Evolutionary conservation across 2,888 invertebrate species (phyloP), one percentile per base, ranked within the genome.

Genomic region (Polyploca ridens): DNA sequence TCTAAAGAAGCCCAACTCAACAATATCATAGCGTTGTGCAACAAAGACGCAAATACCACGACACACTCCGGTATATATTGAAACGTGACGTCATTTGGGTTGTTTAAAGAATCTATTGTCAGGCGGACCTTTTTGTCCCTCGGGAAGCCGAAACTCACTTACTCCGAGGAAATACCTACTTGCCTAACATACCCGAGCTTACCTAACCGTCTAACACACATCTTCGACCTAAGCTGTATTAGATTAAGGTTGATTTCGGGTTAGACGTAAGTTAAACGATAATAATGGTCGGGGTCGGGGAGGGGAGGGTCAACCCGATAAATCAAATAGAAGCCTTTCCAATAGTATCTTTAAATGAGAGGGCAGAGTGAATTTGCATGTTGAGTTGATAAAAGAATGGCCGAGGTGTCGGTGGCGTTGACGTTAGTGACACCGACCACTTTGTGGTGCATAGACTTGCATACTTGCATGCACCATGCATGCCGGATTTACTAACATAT

Each of bases 91-190:
- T 78, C 78, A 81, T 72, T 69, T 71, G 78, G 68, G 71, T 75
- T 78, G 74, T 77, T 78, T 77, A 75, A 78, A 79, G 77, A 78
- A 77, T 71, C 71, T 72, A 78, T 78, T 79, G 78, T 78, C 72
- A 71, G 66, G 65, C 67, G 54, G 68, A 72, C 77, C 77, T 74
- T 68, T 73, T 65, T 68, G 72, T 72, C 76, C 73, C 75, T 63
- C 54, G 72, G 72, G 75, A 72, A 69, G 69, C 65, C 67, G 65
- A 72, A 74, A 76, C 76, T 74, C 71, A 74, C 72, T 74, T 75
- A 75, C 68, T 70, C 65, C 66, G 68, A 66, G 68, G 69, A 73
- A 75, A 75, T 74, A 69, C 72, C 73, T 73, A 74, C 73, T 76
- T 69, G 72, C 67, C 72, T 69, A 73, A 67, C 72, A 68, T 67